Percentiles rank a stretch among this genome's conserved stretches.
phyloP scores from a whole-genome alignment of 2,113 vertebrate genomes.

The Brachionichthys hirsutus region DNA sequence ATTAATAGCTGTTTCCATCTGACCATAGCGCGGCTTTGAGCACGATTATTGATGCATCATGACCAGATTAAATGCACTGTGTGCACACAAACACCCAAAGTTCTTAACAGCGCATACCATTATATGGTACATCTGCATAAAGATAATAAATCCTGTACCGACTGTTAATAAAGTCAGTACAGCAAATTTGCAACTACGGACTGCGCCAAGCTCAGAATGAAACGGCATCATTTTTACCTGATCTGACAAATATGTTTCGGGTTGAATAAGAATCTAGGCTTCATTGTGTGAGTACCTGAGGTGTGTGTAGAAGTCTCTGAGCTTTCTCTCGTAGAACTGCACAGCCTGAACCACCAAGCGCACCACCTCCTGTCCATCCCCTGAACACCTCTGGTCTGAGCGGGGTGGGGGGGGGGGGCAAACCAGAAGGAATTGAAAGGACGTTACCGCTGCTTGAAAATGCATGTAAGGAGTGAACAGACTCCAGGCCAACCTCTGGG shows the following conservation, averaged over 20 bases:
- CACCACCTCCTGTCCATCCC: slow-evolving; percentile 91
- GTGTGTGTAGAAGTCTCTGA: slow-evolving; percentile 90
- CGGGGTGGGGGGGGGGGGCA: slow-evolving; percentile 13
- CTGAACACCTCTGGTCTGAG: slow-evolving; percentile 87
- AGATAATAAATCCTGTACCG: too few species aligned
- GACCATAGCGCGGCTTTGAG: neutral
- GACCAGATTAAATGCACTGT: too few species aligned
- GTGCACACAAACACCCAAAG: too few species aligned
- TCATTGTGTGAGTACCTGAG: slow-evolving; percentile 80
- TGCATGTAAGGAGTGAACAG: slow-evolving; percentile 4
- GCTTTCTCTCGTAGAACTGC: slow-evolving; percentile 93
- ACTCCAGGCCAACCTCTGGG: slow-evolving; percentile 82
- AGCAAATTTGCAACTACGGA: too few species aligned
- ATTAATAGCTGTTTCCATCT: neutral
- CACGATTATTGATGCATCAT: too few species aligned
- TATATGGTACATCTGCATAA: too few species aligned
- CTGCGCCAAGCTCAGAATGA: too few species aligned
- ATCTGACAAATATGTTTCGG: neutral
- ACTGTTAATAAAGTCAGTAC: too few species aligned
- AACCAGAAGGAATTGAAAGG: neutral
- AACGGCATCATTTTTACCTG: neutral
- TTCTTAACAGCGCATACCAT: too few species aligned
- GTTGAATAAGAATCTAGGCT: neutral
- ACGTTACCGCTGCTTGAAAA: slow-evolving; percentile 35
- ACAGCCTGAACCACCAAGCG: slow-evolving; percentile 90